These are phyloP conservation scores for Montipora capricornis DNA, from an alignment of 64 coral and sea anemone species.

Conservation along the genomic window DNA sequence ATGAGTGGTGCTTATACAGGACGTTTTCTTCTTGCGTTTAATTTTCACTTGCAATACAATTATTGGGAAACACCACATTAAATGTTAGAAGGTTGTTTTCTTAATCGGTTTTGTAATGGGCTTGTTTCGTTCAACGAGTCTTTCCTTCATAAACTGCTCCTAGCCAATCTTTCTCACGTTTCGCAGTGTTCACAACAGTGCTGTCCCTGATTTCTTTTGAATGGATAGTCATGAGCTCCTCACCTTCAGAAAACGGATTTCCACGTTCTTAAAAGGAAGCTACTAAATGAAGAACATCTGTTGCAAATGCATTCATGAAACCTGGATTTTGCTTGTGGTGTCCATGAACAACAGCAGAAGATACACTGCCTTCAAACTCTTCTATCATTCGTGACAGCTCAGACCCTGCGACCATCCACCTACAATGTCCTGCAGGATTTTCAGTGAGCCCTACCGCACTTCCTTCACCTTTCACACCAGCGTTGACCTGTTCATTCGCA, in stretches of 20 bases:
- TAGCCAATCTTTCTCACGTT: neutral
- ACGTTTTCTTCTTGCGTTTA: too few relatives aligned
- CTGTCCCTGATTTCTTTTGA: constrained; percentile 34
- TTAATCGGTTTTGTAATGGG: constrained; percentile 27
- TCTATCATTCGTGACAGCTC: constrained; percentile 8
- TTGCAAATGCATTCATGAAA: neutral
- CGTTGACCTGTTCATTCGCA: constrained; percentile 36
- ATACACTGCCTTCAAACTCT: constrained; percentile 12
- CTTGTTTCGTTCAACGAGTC: constrained; percentile 14
- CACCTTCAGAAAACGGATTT: constrained; percentile 2
- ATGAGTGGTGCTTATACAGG: too few relatives aligned
- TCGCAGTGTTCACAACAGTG: neutral
- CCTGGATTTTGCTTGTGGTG: constrained; percentile 34
- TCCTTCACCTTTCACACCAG: constrained; percentile 27
- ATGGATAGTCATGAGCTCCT: constrained; percentile 28
- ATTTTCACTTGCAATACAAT: too few relatives aligned
- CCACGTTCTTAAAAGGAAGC: constrained; percentile 25
- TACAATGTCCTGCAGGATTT: constrained; percentile 11
- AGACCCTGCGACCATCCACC: constrained; percentile 40
- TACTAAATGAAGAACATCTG: constrained; percentile 17
- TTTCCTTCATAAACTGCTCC: constrained; percentile 11
- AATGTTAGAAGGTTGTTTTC: constrained; percentile 19
- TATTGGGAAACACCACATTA: neutral
- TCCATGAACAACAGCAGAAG: too few relatives aligned
- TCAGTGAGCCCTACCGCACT: constrained; percentile 47